Conservation (phyloP, 2,888 invertebrate genomes). For the Globia sparganii region DNA sequence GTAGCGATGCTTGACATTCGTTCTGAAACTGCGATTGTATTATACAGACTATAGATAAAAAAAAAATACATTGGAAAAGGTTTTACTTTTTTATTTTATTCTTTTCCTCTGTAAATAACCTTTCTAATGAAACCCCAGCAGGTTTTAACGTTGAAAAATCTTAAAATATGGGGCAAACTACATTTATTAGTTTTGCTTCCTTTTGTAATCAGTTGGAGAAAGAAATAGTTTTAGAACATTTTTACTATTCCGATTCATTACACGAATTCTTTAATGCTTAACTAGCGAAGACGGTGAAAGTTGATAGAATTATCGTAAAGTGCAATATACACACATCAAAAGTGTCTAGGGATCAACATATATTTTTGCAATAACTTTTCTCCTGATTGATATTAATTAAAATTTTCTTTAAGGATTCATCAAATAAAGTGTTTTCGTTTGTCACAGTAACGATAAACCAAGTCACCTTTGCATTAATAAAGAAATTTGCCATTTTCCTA, state of each 20-base stretch:
- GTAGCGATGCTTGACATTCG: conserved; percentile 52
- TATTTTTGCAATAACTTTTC: no score
- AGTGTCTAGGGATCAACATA: no score
- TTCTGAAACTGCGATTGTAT: conserved; percentile 47
- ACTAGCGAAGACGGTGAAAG: neutral
- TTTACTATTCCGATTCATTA: neutral
- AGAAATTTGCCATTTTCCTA: no score
- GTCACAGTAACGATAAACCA: no score
- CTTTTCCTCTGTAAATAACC: neutral
- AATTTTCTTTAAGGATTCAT: no score
- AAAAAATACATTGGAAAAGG: neutral
- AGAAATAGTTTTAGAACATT: conserved; percentile 6
- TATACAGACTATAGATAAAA: conserved; percentile 26
- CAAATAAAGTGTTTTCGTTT: no score
- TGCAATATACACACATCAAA: no score
- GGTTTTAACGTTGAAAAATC: neutral
- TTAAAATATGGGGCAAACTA: neutral
- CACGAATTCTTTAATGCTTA: neutral
- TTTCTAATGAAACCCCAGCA: no score
- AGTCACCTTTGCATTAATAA: no score
- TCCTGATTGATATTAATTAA: no score
- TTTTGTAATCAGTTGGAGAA: neutral
- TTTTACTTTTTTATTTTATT: neutral
- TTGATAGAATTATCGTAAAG: no score
- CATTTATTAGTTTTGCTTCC: neutral